Evolutionary conservation across 2,113 vertebrate species (phyloP), one percentile per base, ranked within the genome.

Genomic region (Ursus arctos): DNA sequence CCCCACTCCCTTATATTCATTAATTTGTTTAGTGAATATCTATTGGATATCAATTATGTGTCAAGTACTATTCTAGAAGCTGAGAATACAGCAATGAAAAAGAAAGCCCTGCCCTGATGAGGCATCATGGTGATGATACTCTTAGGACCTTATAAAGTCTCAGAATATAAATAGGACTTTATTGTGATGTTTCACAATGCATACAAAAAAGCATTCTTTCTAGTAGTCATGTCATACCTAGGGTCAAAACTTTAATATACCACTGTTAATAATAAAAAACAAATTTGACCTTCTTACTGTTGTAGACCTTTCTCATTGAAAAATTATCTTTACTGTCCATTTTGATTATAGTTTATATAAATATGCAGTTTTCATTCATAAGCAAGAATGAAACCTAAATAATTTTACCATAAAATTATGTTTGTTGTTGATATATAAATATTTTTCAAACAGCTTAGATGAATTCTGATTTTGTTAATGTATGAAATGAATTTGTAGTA

Each of bases 371-470:
- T 80, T 88, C 19, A 82, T 95, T 94, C 13, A 76, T 80, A 85
- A 63, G 36, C 14, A 88, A 59, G 5, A 88, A 86, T 94, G 28
- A 22, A 61, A 71, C 82, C 43, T 40, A 94, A 94, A 76, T 89
- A 91, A 94, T 94, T 95, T 22, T 90, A 63, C 36, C 76, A 89
- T 55, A 93, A 85, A 97, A 59, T 71, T 51, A 47, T 92, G 94
- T 82, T 14, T 85, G 22, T 88, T 86, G 7, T 87, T 4, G 88
- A 36, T 77, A 40, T 28, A 49, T 88, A 87, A 51, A 90, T 92
- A 33, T 76, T 47, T 97, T 94, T 93, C 0, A 72, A 47, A 59
- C 77, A 49, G 36, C 6, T 96, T 96, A 6, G 55, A 28, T 84
- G 76, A 71, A 88, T 88, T 92, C 90, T 93, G 55, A 77, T 82